Conservation (phyloP, 2,888 invertebrate genomes). For the Megalurothrips usitatus region DNA sequence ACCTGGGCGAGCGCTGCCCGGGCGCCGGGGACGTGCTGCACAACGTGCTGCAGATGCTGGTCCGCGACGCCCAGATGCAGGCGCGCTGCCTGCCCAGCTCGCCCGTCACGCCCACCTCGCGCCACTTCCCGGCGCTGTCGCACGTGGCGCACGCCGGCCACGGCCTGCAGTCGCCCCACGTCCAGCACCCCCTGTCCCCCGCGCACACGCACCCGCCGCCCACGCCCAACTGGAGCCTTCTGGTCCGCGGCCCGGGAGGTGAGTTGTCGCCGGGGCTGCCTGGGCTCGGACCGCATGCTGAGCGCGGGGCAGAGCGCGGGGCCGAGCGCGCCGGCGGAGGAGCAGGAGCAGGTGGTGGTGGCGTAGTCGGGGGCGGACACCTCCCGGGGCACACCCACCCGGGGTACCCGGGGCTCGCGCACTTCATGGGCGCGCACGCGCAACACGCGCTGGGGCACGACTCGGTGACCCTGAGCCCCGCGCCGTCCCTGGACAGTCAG, state of each 20-base stretch:
- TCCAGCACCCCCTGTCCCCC: slow-evolving; percentile 63
- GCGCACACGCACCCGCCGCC: slow-evolving; percentile 69
- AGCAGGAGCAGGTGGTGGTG: slow-evolving; percentile 6
- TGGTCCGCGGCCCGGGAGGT: slow-evolving; percentile 39
- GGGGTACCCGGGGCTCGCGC: slow-evolving; percentile 49
- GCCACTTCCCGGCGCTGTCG: slow-evolving; percentile 46
- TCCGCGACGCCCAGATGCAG: slow-evolving; percentile 60
- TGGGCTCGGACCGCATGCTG: slow-evolving; percentile 14
- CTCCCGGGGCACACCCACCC: neutral
- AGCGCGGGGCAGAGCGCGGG: neutral
- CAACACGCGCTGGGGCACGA: slow-evolving; percentile 46
- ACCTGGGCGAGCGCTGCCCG: slow-evolving; percentile 86
- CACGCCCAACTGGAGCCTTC: slow-evolving; percentile 70
- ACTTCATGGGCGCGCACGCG: slow-evolving; percentile 55
- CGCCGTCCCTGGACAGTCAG: slow-evolving; percentile 82
- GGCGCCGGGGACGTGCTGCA: slow-evolving; percentile 91
- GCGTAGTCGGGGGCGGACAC: neutral
- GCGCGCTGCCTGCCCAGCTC: slow-evolving; percentile 69
- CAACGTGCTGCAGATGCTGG: slow-evolving; percentile 84
- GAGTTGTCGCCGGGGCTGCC: slow-evolving; percentile 27
- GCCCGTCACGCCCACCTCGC: slow-evolving; percentile 77
- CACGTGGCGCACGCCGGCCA: slow-evolving; percentile 36
- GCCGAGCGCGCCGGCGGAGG: neutral
- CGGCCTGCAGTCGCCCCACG: slow-evolving; percentile 8
- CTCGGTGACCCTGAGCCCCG: slow-evolving; percentile 85